Evolutionary conservation across 2,797 vertebrate species (phyloP).

Genomic region (Acipenser ruthenus): DNA sequence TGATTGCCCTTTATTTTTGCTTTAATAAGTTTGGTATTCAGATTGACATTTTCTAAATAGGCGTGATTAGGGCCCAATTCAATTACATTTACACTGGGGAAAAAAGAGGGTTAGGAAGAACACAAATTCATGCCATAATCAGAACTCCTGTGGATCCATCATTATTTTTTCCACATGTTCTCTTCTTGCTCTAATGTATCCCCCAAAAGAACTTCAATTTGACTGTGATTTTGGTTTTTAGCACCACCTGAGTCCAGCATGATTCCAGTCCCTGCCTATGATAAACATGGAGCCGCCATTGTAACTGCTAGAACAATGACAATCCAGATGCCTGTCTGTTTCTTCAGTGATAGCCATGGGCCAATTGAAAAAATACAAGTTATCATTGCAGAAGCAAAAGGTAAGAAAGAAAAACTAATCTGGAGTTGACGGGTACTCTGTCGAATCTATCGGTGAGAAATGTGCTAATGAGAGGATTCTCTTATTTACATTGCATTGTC

Average conservation of each 20-base stretch:
- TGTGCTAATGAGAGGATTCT: too few species aligned
- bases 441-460: too few species aligned
- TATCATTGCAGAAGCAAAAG: constrained; percentile 83
- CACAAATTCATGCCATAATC: too few species aligned
- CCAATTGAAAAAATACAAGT: constrained; percentile 88
- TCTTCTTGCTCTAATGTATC: not conserved
- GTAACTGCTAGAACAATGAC: constrained; percentile 83
- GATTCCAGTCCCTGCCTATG: constrained; percentile 70
- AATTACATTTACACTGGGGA: too few species aligned
- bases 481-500: too few species aligned
- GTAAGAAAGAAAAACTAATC: constrained; percentile 49
- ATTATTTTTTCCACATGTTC: not conserved
- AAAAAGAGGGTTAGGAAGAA: too few species aligned
- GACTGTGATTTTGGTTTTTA: constrained; percentile 33
- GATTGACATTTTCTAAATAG: too few species aligned
- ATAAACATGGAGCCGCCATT: constrained; percentile 66
- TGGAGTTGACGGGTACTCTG: too few species aligned
- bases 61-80: too few species aligned
- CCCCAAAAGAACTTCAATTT: not conserved
- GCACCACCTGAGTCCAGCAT: constrained; percentile 77
- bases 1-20: too few species aligned
- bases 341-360: constrained; percentile 89
- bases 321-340: constrained; percentile 86
- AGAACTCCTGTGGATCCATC: too few species aligned
- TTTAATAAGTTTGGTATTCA: too few species aligned